Base-by-base conservation (phyloP, 1,140 invertebrate species). In the Ooceraea biroi region DNA sequence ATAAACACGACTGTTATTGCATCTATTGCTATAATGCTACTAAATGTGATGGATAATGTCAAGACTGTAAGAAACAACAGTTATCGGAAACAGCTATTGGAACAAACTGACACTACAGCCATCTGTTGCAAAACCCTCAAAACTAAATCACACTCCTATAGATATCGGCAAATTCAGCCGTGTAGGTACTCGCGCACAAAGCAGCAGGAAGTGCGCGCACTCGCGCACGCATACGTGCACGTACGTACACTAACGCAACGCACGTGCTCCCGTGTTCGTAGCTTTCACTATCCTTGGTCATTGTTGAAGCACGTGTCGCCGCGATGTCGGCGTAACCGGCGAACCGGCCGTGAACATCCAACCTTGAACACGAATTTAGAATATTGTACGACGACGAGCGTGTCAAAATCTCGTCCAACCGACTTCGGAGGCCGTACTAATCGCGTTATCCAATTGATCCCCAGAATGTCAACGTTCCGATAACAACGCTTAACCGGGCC, bases 221-320 rank as follows among this genome's bases (percentile, higher is more conserved):
- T 46, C 65, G 41, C 65, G 22, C 44, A 36, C 1, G 25, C 46
- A 11, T 12, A n/a, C 27, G 14, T 19, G n/a, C 36, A 66, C 22
- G n/a, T 36, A 17, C 19, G 14, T 50, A n/a, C 17, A 41, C 12
- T 17, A 7, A 12, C 22, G 10, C 14, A 0, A 14, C 46, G 41
- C 68, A 41, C 46, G 60, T 58, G 61, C 72, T 10, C 50, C 12
- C 80, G 36, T 12, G 57, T 72, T 30, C 14, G 19, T 68, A 8
- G 60, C 83, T 85, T 85, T 85, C 84, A 82, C 61, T 83, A 82
- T 83, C 78, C 82, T 83, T 83, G 82, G 25, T 41, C 71, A 55
- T 83, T 52, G 48, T 77, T 27, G 27, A 63, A 41, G 19, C 7
- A 27, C 19, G 57, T 36, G 19, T 50, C 12, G 44, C 7, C 36